These are phyloP conservation scores for Solea solea DNA, from an alignment of 2,113 vertebrate species.

Conservation along the genomic window DNA sequence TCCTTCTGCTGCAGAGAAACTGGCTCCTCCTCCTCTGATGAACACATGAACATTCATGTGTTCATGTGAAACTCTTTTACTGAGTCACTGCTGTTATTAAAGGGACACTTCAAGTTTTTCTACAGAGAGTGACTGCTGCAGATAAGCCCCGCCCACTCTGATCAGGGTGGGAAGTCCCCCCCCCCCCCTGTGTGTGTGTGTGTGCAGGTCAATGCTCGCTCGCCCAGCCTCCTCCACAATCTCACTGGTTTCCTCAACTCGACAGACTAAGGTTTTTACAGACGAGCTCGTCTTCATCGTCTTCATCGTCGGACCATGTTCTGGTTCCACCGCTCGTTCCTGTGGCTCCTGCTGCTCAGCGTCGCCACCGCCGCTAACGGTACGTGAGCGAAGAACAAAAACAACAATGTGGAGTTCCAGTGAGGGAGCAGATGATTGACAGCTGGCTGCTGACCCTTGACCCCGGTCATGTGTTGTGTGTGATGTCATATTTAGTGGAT, in stretches of 20 bases:
- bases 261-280: conserved; percentile 14
- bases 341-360: neutral
- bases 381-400: conserved; percentile 46
- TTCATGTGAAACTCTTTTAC: no score
- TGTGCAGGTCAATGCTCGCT: conserved; percentile 60
- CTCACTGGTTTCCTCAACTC: conserved; percentile 32
- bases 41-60: no score
- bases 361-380: conserved; percentile 51
- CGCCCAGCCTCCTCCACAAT: conserved; percentile 21
- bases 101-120: no score
- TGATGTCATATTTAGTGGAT: neutral
- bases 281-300: conserved; percentile 10
- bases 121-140: neutral
- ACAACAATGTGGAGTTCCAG: neutral
- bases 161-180: neutral
- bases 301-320: conserved; percentile 59
- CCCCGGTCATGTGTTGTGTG: neutral
- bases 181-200: conserved; percentile 3
- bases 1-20: neutral
- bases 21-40: no score
- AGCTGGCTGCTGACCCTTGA: conserved; percentile 17
- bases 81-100: no score
- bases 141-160: conserved; percentile 25
- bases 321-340: conserved; percentile 30
- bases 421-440: neutral